Percentiles rank a stretch among this genome's conserved stretches.
Evolutionary conservation across 2,888 invertebrate species (phyloP).

Genomic region (Dichetophora obliterata): DNA sequence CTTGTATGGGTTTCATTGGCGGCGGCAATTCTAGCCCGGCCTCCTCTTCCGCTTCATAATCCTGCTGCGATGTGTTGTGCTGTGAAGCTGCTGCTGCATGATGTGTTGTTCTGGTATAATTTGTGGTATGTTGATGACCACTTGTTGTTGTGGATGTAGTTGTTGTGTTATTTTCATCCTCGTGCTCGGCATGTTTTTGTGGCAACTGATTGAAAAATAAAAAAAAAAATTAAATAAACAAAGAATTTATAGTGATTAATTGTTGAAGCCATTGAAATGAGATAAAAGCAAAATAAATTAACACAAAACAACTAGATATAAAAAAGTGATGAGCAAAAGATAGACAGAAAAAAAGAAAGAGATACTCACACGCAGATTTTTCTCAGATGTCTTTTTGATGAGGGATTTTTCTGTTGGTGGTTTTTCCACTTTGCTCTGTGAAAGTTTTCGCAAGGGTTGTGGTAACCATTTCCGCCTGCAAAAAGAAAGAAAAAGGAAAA

Average conservation of each 20-base stretch:
- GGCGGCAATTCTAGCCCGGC: slow-evolving; percentile 89
- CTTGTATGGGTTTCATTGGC: slow-evolving; percentile 95
- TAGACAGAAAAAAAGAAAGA: slow-evolving; percentile 33
- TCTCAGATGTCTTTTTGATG: slow-evolving; percentile 86
- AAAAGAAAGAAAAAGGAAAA: slow-evolving; percentile 47
- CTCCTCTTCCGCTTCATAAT: slow-evolving; percentile 79
- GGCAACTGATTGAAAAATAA: slow-evolving; percentile 53
- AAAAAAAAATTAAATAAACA: neutral
- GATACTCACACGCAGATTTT: slow-evolving; percentile 81
- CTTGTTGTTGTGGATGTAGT: slow-evolving; percentile 52
- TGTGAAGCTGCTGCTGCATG: slow-evolving; percentile 70
- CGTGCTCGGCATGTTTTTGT: slow-evolving; percentile 69
- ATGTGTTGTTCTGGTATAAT: slow-evolving; percentile 53
- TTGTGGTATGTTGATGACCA: slow-evolving; percentile 47
- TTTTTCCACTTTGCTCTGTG: slow-evolving; percentile 89
- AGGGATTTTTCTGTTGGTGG: slow-evolving; percentile 74
- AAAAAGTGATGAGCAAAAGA: neutral
- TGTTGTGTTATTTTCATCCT: slow-evolving; percentile 59
- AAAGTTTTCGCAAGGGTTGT: slow-evolving; percentile 87
- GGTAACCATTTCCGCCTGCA: slow-evolving; percentile 91
- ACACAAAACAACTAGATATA: too few relatives aligned
- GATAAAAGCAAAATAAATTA: neutral
- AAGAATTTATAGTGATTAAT: neutral
- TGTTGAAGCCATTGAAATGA: slow-evolving; percentile 2
- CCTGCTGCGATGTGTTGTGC: slow-evolving; percentile 62